Base-by-base conservation (phyloP, 1,140 invertebrate species). In the Caenorhabditis latens region DNA sequence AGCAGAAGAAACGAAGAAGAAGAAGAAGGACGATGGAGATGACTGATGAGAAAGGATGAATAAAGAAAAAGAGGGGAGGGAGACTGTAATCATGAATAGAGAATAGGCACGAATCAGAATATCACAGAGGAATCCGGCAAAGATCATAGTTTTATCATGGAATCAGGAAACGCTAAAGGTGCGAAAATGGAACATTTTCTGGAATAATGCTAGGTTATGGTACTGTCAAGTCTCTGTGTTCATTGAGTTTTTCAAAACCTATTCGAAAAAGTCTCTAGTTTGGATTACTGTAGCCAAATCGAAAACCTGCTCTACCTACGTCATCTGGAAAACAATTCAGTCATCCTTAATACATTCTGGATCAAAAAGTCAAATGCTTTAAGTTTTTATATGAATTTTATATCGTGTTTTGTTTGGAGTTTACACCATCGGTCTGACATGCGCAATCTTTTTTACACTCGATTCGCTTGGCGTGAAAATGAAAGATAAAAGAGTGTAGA, bases 21-120 rank as follows among this genome's bases (percentile, higher is more conserved):
- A 42, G 24, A 21, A 50, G 14, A 11, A 50, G 14, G n/a, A 32
- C 13, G 40, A 79, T 11, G 11, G 46, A 53, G 46, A 79, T 50
- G 71, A 50, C 46, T 48, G 46, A 79, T 79, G 46, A 79, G 46
- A 79, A 79, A 63, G 61, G 61, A 32, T 63, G 61, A 63, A 63
- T 63, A 32, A 32, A 79, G 46, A 79, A 40, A 50, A 46, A 19
- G 16, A 71, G 24, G 19, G 16, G 16, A 50, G 13, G 24, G n/a
- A 21, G 46, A 24, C 43, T 79, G 71, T 79, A 79, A 79, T 79
- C 71, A 50, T 53, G 65, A 71, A 71, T 19, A 5, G 65, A 21
- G 9, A 43, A 65, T 19, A 61, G 42, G 42, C n/a, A 67, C 40
- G 21, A 71, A 71, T 71, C 65, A 71, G 65, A 71, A 71, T 71